Conservation (phyloP, 1,140 invertebrate genomes). For the Apis laboriosa region DNA sequence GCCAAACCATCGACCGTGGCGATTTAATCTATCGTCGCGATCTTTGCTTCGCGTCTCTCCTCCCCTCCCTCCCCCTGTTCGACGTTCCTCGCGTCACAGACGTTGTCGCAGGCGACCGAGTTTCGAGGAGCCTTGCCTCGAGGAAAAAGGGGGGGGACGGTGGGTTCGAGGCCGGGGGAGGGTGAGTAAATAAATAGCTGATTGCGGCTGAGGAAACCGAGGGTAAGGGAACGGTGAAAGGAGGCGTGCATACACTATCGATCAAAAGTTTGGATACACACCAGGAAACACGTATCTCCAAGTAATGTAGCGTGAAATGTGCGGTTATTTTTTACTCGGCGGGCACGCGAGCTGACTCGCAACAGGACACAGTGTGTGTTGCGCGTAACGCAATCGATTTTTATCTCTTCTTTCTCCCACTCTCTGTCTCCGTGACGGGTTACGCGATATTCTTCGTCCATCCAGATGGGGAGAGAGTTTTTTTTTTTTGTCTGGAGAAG, state of each 20-base stretch:
- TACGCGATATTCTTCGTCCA: not conserved
- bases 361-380: not conserved
- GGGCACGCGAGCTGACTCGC: not conserved
- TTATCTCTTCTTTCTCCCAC: not conserved
- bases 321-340: not conserved
- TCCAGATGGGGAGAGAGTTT: not conserved
- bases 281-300: not conserved
- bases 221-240: not conserved
- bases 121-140: not conserved
- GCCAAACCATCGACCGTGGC: no score
- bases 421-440: no score
- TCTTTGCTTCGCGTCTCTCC: no score
- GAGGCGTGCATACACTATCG: not conserved
- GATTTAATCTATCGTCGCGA: no score
- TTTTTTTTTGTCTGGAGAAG: not conserved
- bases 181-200: slow-evolving; percentile 32
- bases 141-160: not conserved
- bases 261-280: slow-evolving; percentile 31
- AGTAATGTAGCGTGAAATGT: slow-evolving; percentile 15
- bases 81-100: slow-evolving; percentile 3
- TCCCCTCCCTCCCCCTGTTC: no score
- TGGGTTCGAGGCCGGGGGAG: not conserved
- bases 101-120: not conserved
- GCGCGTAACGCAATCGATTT: not conserved
- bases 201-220: not conserved